phyloP scores from a whole-genome alignment of 2,888 invertebrate genomes.

The Leucania comma region DNA sequence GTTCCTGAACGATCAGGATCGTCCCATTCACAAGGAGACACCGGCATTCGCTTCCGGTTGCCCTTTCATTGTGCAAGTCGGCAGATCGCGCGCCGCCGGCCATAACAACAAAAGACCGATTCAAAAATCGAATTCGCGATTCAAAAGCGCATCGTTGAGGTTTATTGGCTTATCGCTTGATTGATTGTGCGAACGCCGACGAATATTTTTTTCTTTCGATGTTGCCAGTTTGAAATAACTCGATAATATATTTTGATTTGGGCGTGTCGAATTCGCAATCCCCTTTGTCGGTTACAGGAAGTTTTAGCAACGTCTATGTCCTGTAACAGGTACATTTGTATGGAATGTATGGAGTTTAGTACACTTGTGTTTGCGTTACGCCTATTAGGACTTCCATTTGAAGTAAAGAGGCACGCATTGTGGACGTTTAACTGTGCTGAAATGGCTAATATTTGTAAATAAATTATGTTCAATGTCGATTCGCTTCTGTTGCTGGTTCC shows the following conservation, averaged over 20 bases:
- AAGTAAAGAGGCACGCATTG: slow-evolving; percentile 72
- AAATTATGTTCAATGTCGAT: slow-evolving; percentile 60
- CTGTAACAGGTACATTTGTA: slow-evolving; percentile 81
- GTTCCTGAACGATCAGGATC: slow-evolving; percentile 80
- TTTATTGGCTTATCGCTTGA: slow-evolving; percentile 91
- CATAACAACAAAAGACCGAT: slow-evolving; percentile 84
- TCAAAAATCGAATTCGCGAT: slow-evolving; percentile 88
- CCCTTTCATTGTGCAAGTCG: slow-evolving; percentile 86
- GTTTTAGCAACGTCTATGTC: slow-evolving; percentile 76
- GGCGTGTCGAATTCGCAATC: slow-evolving; percentile 86
- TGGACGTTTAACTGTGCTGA: slow-evolving; percentile 65
- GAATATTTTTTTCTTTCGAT: slow-evolving; percentile 73
- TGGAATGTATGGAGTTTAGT: slow-evolving; percentile 74
- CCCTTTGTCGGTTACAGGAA: slow-evolving; percentile 87
- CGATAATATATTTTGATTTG: slow-evolving; percentile 90
- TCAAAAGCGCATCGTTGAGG: slow-evolving; percentile 91
- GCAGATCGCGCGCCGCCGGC: slow-evolving; percentile 86
- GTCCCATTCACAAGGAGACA: slow-evolving; percentile 85
- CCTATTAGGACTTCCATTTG: slow-evolving; percentile 77
- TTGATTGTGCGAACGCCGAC: slow-evolving; percentile 89
- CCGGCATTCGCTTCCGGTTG: slow-evolving; percentile 87
- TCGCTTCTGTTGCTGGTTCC: slow-evolving; percentile 44
- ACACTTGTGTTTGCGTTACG: slow-evolving; percentile 89
- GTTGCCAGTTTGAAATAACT: slow-evolving; percentile 66
- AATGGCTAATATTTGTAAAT: slow-evolving; percentile 70